A percentile compares a stretch with the other conserved stretches of the same genome.
These are phyloP conservation scores for Pegoplata infirma DNA, from an alignment of 2,888 invertebrate genomes.

Conservation along the genomic window DNA sequence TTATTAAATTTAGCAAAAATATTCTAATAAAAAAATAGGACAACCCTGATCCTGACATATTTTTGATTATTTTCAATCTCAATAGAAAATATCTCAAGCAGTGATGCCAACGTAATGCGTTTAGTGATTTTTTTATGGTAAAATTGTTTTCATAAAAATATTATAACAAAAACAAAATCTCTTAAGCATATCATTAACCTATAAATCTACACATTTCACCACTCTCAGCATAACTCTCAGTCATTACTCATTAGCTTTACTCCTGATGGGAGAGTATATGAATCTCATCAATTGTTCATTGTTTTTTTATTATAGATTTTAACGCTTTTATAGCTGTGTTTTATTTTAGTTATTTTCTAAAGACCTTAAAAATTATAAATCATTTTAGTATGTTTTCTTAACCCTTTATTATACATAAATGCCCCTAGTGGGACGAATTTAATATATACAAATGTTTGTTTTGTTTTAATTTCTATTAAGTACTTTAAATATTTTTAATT, in stretches of 20 bases:
- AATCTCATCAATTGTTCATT: background rate
- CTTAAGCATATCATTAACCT: no score
- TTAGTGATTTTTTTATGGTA: no score
- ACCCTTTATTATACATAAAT: background rate
- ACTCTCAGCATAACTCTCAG: no score
- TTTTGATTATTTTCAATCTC: no score
- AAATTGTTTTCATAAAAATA: no score
- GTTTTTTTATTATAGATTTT: background rate
- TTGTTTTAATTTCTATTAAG: constrained; percentile 1
- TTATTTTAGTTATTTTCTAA: background rate
- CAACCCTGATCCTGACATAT: no score
- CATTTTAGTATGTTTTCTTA: constrained; percentile 2
- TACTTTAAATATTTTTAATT: constrained; percentile 5
- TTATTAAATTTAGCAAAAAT: no score
- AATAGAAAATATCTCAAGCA: no score
- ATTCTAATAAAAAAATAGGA: no score
- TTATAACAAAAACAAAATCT: no score
- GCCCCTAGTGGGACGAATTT: constrained; percentile 19
- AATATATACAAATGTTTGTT: constrained; percentile 23
- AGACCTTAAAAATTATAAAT: background rate
- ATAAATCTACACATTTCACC: no score
- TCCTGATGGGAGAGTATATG: background rate
- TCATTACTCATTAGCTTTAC: constrained; percentile 22
- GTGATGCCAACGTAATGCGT: no score
- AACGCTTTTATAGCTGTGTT: background rate